A percentile compares a stretch with the other conserved stretches of the same genome.
Evolutionary conservation across 2,797 vertebrate genomes (phyloP).

Genomic region (Oryzias sinensis): DNA sequence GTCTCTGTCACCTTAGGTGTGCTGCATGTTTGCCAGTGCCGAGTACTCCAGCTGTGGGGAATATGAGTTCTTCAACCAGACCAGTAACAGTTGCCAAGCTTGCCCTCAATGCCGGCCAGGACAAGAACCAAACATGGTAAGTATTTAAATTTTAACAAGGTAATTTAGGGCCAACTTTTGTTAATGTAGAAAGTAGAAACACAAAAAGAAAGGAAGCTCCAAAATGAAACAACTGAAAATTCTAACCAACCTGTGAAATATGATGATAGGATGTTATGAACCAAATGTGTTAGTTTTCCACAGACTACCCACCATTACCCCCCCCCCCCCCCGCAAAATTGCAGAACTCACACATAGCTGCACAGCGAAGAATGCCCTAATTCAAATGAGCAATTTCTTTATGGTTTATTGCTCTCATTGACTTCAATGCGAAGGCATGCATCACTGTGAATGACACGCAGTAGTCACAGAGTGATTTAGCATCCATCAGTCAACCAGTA

Average conservation of each 20-base stretch:
- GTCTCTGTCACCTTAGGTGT: slow-evolving; percentile 75
- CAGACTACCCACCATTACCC: slow-evolving; percentile 52
- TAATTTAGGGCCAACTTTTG: not conserved
- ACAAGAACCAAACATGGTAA: slow-evolving; percentile 95
- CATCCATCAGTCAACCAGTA: slow-evolving; percentile 50
- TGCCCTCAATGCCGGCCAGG: slow-evolving; percentile 93
- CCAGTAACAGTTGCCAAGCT: slow-evolving; percentile 88
- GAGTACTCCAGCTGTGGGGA: slow-evolving; percentile 93
- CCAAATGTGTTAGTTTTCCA: slow-evolving; percentile 9
- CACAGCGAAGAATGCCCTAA: slow-evolving; percentile 39
- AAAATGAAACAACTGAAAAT: too few relatives aligned
- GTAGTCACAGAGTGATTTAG: slow-evolving; percentile 56
- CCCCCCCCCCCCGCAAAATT: slow-evolving; percentile 4
- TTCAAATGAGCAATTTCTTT: slow-evolving; percentile 52
- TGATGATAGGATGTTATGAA: slow-evolving; percentile 15
- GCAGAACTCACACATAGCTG: slow-evolving; percentile 24
- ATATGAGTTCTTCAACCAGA: slow-evolving; percentile 96
- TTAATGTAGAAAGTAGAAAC: too few relatives aligned
- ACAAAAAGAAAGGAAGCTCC: too few relatives aligned
- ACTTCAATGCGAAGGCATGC: slow-evolving; percentile 51
- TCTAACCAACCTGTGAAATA: too few relatives aligned
- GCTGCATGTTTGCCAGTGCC: slow-evolving; percentile 81
- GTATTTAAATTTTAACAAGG: slow-evolving; percentile 12
- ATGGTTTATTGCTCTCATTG: slow-evolving; percentile 50
- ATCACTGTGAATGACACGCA: slow-evolving; percentile 43